These are phyloP conservation scores for Spicauda simplicius DNA, from an alignment of 2,888 invertebrate species.

Conservation along the genomic window DNA sequence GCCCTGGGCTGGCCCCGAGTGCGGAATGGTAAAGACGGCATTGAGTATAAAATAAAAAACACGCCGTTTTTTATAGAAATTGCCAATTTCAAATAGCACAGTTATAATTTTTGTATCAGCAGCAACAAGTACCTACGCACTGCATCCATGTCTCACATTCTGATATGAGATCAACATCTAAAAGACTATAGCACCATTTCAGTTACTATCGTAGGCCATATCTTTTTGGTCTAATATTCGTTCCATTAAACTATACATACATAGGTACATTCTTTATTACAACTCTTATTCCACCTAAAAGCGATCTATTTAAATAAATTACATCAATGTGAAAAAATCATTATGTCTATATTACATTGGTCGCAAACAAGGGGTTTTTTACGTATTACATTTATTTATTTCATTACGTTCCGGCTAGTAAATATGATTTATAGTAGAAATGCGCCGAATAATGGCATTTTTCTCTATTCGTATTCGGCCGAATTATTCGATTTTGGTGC, in stretches of 20 bases:
- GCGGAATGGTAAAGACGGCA: too few species aligned
- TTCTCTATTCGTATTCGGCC: too few species aligned
- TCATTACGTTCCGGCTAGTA: too few species aligned
- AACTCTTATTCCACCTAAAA: constrained; percentile 29
- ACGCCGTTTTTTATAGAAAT: too few species aligned
- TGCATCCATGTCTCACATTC: constrained; percentile 64
- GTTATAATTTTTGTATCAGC: constrained; percentile 40
- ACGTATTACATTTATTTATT: background rate
- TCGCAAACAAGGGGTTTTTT: background rate
- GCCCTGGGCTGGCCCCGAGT: too few species aligned
- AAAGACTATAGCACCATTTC: constrained; percentile 81
- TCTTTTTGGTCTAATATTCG: constrained; percentile 77
- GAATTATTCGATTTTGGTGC: too few species aligned
- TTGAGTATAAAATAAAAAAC: too few species aligned
- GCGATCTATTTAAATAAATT: constrained; percentile 23
- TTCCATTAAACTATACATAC: constrained; percentile 47
- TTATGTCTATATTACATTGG: background rate
- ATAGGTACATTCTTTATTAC: constrained; percentile 12
- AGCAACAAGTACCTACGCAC: constrained; percentile 57
- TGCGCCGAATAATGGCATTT: too few species aligned
- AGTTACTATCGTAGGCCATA: constrained; percentile 81
- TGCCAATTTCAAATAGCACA: background rate
- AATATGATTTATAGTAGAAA: too few species aligned
- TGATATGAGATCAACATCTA: constrained; percentile 83
- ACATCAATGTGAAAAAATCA: background rate